Conservation (phyloP, 2,888 invertebrate genomes). For the Hirtodrosophila trivittata region DNA sequence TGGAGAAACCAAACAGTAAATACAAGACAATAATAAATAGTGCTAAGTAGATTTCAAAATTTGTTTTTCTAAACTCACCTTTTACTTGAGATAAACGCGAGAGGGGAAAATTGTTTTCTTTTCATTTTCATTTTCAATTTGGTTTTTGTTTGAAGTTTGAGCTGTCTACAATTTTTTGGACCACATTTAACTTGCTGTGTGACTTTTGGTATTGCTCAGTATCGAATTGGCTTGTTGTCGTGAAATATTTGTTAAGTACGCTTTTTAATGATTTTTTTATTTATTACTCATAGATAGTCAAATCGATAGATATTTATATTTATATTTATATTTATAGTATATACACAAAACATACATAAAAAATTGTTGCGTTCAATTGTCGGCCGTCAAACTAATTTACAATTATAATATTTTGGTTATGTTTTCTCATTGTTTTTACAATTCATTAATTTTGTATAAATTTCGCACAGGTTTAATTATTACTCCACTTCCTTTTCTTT, state of each 20-base stretch:
- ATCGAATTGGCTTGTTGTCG: no score
- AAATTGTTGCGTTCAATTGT: conserved; percentile 56
- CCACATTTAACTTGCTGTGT: conserved; percentile 56
- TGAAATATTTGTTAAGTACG: no score
- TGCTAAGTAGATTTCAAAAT: conserved; percentile 38
- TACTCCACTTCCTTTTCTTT: conserved; percentile 30
- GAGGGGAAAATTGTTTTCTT: neutral
- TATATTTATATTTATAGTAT: conserved; percentile 57
- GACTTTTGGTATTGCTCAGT: conserved; percentile 14
- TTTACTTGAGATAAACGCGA: conserved; percentile 33
- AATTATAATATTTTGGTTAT: conserved; percentile 35
- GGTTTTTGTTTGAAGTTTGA: conserved; percentile 13
- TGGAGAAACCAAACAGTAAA: conserved; percentile 23
- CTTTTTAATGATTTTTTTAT: conserved; percentile 75
- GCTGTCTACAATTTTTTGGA: conserved; percentile 51
- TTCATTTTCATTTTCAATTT: no score
- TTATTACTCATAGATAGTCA: conserved; percentile 70
- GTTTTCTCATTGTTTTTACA: conserved; percentile 3
- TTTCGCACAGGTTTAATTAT: conserved; percentile 52
- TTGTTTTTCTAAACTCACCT: conserved; percentile 61
- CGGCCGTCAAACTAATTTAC: conserved; percentile 52
- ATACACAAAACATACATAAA: conserved; percentile 75
- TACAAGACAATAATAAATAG: conserved; percentile 31
- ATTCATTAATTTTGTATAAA: conserved; percentile 26
- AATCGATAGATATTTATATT: conserved; percentile 62